Evolutionary conservation across 2,797 vertebrate genomes (phyloP).

Genomic region (Chaetodon trifasciatus): DNA sequence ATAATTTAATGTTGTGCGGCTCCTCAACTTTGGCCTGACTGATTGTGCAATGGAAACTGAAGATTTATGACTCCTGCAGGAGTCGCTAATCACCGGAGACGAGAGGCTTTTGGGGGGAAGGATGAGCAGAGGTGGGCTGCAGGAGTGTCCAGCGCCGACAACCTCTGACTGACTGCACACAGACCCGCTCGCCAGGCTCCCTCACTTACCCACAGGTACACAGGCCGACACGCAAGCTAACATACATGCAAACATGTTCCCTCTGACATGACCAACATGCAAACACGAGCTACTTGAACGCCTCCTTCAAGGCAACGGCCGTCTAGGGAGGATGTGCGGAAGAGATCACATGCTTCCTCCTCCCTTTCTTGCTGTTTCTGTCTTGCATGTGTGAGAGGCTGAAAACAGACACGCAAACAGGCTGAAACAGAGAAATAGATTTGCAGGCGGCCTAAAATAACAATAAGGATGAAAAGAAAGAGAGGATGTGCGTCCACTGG

Average conservation of each 20-base stretch:
- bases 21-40: conserved; percentile 80
- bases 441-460: conserved; percentile 85
- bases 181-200: conserved; percentile 27
- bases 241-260: conserved; percentile 62
- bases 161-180: conserved; percentile 53
- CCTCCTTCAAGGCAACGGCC: conserved; percentile 76
- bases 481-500: conserved; percentile 68
- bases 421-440: conserved; percentile 67
- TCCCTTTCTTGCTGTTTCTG: conserved; percentile 65
- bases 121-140: conserved; percentile 68
- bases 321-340: conserved; percentile 86
- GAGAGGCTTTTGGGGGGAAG: conserved; percentile 51
- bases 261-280: conserved; percentile 64
- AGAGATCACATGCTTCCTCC: conserved; percentile 81
- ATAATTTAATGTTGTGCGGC: conserved; percentile 87
- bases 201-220: conserved; percentile 56
- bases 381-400: conserved; percentile 59
- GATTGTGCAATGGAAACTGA: conserved; percentile 85
- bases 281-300: conserved; percentile 64
- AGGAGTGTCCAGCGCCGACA: conserved; percentile 69
- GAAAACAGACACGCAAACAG: conserved; percentile 46
- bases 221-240: conserved; percentile 51
- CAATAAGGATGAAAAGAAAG: conserved; percentile 76
- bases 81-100: conserved; percentile 86
- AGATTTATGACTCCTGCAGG: conserved; percentile 88